Conservation (phyloP, 2,113 vertebrate species). For the Crotalus horridus region DNA sequence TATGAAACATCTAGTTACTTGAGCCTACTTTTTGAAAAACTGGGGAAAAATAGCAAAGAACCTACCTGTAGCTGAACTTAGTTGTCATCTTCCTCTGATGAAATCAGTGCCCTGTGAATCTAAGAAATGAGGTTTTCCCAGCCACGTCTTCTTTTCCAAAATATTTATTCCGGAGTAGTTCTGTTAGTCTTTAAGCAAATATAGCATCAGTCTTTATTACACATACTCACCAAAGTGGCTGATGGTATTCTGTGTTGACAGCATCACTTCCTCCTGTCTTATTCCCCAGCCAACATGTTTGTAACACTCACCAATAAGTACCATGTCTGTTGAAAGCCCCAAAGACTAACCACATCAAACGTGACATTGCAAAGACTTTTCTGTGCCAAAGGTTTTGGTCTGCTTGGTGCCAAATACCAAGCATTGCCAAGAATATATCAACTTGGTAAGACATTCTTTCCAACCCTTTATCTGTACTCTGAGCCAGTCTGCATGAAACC, state of each 20-base stretch:
- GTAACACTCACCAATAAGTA: neutral
- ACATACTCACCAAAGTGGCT: neutral
- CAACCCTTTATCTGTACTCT: neutral
- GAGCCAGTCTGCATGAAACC: neutral
- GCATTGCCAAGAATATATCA: neutral
- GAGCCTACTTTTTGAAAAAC: neutral
- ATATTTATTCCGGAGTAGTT: neutral
- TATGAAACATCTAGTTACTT: rapidly evolving
- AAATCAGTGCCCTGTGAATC: conserved; percentile 12
- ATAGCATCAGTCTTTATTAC: neutral
- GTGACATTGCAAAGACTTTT: rapidly evolving
- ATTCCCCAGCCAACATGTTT: neutral
- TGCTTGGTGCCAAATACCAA: neutral
- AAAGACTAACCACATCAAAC: neutral
- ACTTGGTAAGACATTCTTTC: neutral
- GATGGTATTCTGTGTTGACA: neutral
- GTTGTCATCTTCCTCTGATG: neutral
- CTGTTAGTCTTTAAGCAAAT: neutral
- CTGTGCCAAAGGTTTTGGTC: neutral
- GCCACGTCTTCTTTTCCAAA: neutral
- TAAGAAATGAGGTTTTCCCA: neutral
- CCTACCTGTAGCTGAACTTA: conserved; percentile 34
- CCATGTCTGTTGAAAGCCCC: neutral
- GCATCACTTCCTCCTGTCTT: neutral
- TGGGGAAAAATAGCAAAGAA: neutral